A percentile compares a stretch with the other conserved stretches of the same genome.
These are phyloP conservation scores for Peromyscus attwateri DNA, from an alignment of 2,797 vertebrate species.

Conservation along the genomic window DNA sequence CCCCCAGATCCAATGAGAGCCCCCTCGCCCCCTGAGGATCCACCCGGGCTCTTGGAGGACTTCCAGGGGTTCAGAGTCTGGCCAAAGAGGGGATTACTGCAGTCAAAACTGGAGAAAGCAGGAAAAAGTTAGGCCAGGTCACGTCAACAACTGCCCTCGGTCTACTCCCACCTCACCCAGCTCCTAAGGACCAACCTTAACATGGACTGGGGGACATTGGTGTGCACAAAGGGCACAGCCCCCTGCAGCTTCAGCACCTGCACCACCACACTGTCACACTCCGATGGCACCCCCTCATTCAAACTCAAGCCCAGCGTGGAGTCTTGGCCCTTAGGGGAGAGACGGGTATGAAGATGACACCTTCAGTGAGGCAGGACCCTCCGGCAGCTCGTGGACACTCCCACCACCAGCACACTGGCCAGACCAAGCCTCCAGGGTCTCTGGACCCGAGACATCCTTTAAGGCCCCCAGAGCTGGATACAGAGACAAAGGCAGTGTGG, in stretches of 20 bases:
- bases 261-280: constrained; percentile 92
- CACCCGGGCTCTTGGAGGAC: constrained; percentile 91
- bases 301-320: constrained; percentile 90
- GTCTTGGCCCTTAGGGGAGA: constrained; percentile 89
- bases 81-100: constrained; percentile 94
- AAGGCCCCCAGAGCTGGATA: neutral
- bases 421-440: neutral
- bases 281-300: constrained; percentile 87
- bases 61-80: constrained; percentile 92
- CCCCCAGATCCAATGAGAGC: constrained; percentile 89
- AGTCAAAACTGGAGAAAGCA: constrained; percentile 92
- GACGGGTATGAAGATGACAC: neutral
- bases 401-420: neutral
- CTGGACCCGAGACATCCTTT: neutral
- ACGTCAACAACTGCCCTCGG: neutral
- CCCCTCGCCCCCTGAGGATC: constrained; percentile 92
- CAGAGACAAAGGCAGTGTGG: no score
- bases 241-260: constrained; percentile 96
- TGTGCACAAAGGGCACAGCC: constrained; percentile 95
- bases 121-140: neutral
- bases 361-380: neutral
- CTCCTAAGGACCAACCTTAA: constrained; percentile 88
- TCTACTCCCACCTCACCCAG: neutral
- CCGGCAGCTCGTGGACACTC: neutral
- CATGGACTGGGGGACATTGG: constrained; percentile 94